A percentile compares a stretch with the other conserved stretches of the same genome.
Conservation (phyloP, 2,797 vertebrate species). For the Artibeus jamaicensis region DNA sequence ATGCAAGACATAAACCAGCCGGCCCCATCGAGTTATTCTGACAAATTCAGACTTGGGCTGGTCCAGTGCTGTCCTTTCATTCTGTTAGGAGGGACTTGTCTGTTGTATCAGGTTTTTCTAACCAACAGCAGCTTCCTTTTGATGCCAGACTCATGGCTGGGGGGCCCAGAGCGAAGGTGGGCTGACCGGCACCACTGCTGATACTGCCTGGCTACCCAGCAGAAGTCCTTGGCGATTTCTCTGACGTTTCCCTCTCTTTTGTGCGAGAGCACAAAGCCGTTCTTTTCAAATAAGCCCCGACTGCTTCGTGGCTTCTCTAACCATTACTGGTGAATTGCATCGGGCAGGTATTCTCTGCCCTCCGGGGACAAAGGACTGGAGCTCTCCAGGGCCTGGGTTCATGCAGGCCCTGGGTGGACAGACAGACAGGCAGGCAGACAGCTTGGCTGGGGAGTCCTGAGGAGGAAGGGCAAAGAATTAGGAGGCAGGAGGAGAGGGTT, state of each 20-base stretch:
- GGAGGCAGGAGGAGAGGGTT: neutral
- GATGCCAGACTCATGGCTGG: conserved; percentile 69
- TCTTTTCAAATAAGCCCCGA: conserved; percentile 76
- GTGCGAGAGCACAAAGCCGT: conserved; percentile 71
- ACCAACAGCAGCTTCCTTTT: conserved; percentile 70
- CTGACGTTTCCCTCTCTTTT: conserved; percentile 75
- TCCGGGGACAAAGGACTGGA: conserved; percentile 61
- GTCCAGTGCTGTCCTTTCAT: conserved; percentile 38
- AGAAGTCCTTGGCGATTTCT: conserved; percentile 72
- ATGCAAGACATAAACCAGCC: neutral
- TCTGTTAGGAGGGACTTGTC: conserved; percentile 62
- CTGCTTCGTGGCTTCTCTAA: conserved; percentile 71
- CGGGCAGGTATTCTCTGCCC: conserved; percentile 61
- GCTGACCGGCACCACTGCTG: conserved; percentile 64
- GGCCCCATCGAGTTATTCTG: neutral
- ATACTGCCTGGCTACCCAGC: conserved; percentile 74
- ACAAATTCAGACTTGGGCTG: neutral
- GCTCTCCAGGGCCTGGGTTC: conserved; percentile 53
- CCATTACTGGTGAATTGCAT: conserved; percentile 68
- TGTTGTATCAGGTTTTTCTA: conserved; percentile 71
- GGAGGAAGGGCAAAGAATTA: neutral
- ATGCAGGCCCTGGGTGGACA: neutral
- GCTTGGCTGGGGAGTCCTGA: neutral
- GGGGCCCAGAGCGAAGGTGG: conserved; percentile 69
- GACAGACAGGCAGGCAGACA: neutral